These are phyloP conservation scores for Hirudo medicinalis DNA, from an alignment of 1,140 invertebrate genomes.

Conservation along the genomic window DNA sequence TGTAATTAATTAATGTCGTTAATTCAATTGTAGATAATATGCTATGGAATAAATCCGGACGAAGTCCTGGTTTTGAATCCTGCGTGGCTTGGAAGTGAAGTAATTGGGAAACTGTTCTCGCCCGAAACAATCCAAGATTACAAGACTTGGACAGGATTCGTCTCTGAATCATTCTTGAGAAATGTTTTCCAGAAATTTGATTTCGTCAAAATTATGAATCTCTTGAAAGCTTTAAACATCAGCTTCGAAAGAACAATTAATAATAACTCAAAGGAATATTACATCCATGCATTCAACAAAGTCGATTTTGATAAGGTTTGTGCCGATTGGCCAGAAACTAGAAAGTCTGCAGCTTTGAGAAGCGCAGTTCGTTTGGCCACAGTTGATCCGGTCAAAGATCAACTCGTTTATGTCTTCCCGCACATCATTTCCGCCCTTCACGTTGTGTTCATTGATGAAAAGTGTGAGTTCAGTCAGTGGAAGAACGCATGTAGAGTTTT, in stretches of 20 bases:
- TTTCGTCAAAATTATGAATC: conserved; percentile 32
- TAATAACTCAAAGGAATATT: conserved; percentile 53
- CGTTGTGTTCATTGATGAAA: neutral
- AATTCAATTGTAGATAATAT: conserved; percentile 39
- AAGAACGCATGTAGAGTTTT: conserved; percentile 1
- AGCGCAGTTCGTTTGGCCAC: neutral
- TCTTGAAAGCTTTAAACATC: conserved; percentile 50
- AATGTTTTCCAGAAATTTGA: conserved; percentile 59
- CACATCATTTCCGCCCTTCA: neutral
- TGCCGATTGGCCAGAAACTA: neutral
- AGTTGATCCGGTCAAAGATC: neutral
- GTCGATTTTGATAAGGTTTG: conserved; percentile 42
- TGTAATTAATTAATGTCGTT: no score
- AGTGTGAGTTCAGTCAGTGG: conserved; percentile 6
- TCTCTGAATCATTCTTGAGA: conserved; percentile 64
- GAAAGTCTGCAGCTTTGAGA: neutral
- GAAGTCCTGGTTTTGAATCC: conserved; percentile 62
- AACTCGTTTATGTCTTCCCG: neutral
- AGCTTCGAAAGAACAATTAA: conserved; percentile 63
- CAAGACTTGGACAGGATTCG: conserved; percentile 58
- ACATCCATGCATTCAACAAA: conserved; percentile 66
- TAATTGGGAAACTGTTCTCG: conserved; percentile 58
- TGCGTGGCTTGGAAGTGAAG: conserved; percentile 58
- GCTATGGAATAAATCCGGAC: conserved; percentile 37
- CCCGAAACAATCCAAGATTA: conserved; percentile 51